These are phyloP conservation scores for Phyllotreta cruciferae DNA, from an alignment of 2,888 invertebrate genomes.

Conservation along the genomic window DNA sequence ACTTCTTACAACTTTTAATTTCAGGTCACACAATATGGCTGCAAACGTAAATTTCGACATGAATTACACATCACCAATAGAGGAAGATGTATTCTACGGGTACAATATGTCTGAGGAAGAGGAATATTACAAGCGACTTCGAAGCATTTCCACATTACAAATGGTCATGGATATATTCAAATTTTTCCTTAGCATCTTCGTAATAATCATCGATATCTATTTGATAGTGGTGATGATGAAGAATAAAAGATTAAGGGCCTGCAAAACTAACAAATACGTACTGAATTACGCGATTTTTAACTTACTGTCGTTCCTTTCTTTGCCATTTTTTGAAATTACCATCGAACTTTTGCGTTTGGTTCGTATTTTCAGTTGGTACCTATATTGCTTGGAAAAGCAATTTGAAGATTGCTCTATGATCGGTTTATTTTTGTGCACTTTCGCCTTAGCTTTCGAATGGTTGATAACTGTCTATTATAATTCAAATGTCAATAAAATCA, in stretches of 20 bases:
- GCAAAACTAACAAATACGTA: constrained; percentile 1
- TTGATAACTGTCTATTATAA: constrained; percentile 9
- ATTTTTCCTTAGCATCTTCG: neutral
- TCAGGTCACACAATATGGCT: too few relatives aligned
- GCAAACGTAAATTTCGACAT: too few relatives aligned
- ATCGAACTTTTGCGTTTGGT: neutral
- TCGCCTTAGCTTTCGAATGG: constrained; percentile 16
- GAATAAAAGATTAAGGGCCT: constrained; percentile 5
- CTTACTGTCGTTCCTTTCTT: neutral
- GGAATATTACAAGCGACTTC: neutral
- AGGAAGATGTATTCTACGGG: too few relatives aligned
- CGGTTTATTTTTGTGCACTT: constrained; percentile 3
- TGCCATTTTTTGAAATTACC: neutral
- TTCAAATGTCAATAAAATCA: constrained; percentile 4
- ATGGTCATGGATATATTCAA: constrained; percentile 9
- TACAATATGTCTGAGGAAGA: neutral
- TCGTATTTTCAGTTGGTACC: neutral
- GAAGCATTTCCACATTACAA: neutral
- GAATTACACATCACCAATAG: too few relatives aligned
- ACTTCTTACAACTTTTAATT: too few relatives aligned
- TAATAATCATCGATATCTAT: constrained; percentile 3
- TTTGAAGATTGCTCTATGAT: neutral
- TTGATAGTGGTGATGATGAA: constrained; percentile 11
- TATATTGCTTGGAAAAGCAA: constrained; percentile 2
- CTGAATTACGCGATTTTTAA: constrained; percentile 16